Evolutionary conservation across 2,888 invertebrate genomes (phyloP).

Genomic region (Drosophila vallismaia): DNA sequence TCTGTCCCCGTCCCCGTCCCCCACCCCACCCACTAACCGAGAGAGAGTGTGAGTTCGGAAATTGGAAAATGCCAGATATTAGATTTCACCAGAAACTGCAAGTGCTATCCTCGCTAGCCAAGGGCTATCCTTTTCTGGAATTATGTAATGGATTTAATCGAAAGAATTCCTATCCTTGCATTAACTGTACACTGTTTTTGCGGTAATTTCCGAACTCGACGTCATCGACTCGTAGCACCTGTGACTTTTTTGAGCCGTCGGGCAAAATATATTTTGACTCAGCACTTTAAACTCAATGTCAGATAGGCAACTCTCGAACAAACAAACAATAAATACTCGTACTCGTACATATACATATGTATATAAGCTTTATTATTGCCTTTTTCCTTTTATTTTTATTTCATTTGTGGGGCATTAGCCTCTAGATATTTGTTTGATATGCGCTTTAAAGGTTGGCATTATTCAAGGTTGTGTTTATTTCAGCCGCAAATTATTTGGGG

Average conservation of each 20-base stretch:
- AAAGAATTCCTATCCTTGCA: too few relatives aligned
- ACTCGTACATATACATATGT: conserved; percentile 15
- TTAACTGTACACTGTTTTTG: too few relatives aligned
- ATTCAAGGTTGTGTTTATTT: conserved; percentile 49
- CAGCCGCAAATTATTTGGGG: conserved; percentile 45
- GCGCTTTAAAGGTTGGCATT: conserved; percentile 42
- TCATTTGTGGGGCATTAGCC: conserved; percentile 36
- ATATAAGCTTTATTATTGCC: conserved; percentile 11
- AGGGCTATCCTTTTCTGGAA: neutral
- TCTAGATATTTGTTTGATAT: conserved; percentile 43
- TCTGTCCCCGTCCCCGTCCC: conserved; percentile 1
- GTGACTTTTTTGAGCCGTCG: conserved; percentile 3
- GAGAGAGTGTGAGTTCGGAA: conserved; percentile 2
- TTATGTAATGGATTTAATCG: conserved; percentile 8
- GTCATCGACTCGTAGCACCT: conserved; percentile 15
- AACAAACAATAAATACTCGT: conserved; percentile 20
- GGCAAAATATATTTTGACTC: conserved; percentile 63
- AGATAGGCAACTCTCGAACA: conserved; percentile 35
- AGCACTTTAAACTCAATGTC: conserved; percentile 69
- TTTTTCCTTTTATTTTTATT: neutral
- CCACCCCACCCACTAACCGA: neutral
- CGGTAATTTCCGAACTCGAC: conserved; percentile 1
- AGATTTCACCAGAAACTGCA: conserved; percentile 30
- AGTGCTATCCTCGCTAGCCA: neutral
- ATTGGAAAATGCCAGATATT: conserved; percentile 29